These are phyloP conservation scores for Hycleus cichorii DNA, from an alignment of 1,140 invertebrate species.

Conservation along the genomic window DNA sequence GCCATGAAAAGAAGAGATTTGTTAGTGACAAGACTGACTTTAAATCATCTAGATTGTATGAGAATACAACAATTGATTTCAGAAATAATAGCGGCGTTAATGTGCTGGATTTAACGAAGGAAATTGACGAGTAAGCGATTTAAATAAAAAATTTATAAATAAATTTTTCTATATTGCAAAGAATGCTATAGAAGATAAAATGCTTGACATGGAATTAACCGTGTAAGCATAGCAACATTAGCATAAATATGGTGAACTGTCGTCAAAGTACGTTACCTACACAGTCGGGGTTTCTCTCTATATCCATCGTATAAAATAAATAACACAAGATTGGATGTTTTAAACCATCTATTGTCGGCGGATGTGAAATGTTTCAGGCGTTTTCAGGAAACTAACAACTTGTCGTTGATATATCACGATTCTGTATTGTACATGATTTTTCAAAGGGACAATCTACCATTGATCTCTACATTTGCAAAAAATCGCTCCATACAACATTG, in stretches of 20 bases:
- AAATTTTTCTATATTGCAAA: conserved; percentile 5
- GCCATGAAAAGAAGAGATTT: conserved; percentile 10
- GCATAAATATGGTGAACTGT: conserved; percentile 14
- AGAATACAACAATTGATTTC: conserved; percentile 15
- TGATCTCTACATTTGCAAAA: too few relatives aligned
- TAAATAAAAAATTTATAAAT: not conserved
- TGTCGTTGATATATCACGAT: too few relatives aligned
- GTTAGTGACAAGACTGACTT: not conserved
- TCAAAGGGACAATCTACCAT: too few relatives aligned
- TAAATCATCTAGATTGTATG: conserved; percentile 1
- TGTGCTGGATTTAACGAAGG: conserved; percentile 26
- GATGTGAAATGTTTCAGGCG: too few relatives aligned
- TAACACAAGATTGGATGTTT: not conserved
- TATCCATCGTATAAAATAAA: conserved; percentile 10
- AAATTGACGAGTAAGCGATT: conserved; percentile 29
- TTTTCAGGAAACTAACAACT: too few relatives aligned
- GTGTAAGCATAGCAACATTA: conserved; percentile 15
- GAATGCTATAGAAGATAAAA: conserved; percentile 7
- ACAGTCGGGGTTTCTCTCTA: conserved; percentile 10
- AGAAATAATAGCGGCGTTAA: conserved; percentile 6
- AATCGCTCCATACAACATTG: too few relatives aligned
- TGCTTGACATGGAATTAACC: conserved; percentile 16
- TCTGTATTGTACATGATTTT: too few relatives aligned
- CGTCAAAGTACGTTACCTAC: conserved; percentile 16
- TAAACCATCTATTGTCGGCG: too few relatives aligned